Conservation (phyloP, 2,113 vertebrate genomes). For the Chiloscyllium plagiosum region DNA sequence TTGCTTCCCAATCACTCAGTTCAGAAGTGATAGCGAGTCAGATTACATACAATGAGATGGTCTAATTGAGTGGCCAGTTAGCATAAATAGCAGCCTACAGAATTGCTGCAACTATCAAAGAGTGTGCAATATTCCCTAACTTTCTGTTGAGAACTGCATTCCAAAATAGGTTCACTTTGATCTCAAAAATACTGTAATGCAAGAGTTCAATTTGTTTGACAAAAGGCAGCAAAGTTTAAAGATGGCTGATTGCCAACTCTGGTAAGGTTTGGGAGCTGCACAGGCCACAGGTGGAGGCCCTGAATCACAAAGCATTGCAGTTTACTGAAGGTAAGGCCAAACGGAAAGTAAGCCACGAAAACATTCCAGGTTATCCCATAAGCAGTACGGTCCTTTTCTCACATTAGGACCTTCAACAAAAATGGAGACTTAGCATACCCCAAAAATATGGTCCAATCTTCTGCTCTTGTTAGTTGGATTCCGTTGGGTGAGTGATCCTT, state of each 20-base stretch:
- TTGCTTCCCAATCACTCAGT: not conserved
- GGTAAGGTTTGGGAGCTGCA: not conserved
- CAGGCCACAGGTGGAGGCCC: not conserved
- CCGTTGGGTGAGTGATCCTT: conserved; percentile 73
- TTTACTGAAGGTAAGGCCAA: not conserved
- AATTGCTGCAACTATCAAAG: not conserved
- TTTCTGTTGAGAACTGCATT: not conserved
- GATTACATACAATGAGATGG: not conserved
- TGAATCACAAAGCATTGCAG: not conserved
- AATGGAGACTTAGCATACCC: conserved; percentile 45
- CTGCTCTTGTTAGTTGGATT: conserved; percentile 60
- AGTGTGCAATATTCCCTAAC: not conserved
- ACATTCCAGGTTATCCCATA: not conserved
- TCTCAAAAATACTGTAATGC: not conserved
- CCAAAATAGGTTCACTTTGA: not conserved
- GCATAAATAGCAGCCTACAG: not conserved
- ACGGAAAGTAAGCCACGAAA: not conserved
- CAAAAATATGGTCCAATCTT: conserved; percentile 50
- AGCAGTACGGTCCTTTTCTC: not conserved
- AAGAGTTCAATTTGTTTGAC: not conserved
- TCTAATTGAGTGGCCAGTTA: not conserved
- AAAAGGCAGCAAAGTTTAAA: not conserved
- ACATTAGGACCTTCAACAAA: not conserved
- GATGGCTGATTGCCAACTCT: not conserved
- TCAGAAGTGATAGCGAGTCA: not conserved